Conservation (phyloP, 2,888 invertebrate genomes). For the Brenthis daphne region DNA sequence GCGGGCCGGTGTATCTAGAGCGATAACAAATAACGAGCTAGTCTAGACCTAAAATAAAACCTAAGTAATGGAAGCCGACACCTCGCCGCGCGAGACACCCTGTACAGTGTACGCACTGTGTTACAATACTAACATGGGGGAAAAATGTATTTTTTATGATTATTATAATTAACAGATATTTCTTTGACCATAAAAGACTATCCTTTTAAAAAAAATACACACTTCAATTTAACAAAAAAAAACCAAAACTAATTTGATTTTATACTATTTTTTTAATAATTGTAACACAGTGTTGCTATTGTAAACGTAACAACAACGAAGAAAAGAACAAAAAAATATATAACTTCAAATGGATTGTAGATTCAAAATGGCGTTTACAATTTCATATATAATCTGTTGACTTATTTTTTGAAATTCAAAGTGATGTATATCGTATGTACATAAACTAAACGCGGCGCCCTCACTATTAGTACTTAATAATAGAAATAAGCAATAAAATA, state of each 20-base stretch:
- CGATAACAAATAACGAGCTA: conserved; percentile 7
- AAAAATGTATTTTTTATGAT: background rate
- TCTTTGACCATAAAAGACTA: background rate
- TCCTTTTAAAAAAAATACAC: background rate
- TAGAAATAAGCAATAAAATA: background rate
- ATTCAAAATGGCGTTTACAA: conserved; percentile 15
- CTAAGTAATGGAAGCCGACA: conserved; percentile 37
- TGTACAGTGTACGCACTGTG: background rate
- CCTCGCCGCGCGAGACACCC: conserved; percentile 15
- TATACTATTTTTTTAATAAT: too few relatives aligned
- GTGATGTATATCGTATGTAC: background rate
- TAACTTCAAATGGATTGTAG: conserved; percentile 6
- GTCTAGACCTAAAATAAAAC: conserved; percentile 24
- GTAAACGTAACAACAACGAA: conserved; percentile 14
- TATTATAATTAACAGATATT: background rate
- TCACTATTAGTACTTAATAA: background rate
- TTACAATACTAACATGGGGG: background rate
- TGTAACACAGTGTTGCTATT: conserved; percentile 19
- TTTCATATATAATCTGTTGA: conserved; percentile 5
- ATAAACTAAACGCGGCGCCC: conserved; percentile 2
- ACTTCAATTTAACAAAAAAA: background rate
- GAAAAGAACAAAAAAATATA: conserved; percentile 4
- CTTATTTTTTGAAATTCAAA: background rate
- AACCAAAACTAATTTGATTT: background rate
- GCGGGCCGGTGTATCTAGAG: conserved; percentile 1